phyloP scores from a whole-genome alignment of 2,797 vertebrate genomes.

The Yasuhikotakia modesta region DNA sequence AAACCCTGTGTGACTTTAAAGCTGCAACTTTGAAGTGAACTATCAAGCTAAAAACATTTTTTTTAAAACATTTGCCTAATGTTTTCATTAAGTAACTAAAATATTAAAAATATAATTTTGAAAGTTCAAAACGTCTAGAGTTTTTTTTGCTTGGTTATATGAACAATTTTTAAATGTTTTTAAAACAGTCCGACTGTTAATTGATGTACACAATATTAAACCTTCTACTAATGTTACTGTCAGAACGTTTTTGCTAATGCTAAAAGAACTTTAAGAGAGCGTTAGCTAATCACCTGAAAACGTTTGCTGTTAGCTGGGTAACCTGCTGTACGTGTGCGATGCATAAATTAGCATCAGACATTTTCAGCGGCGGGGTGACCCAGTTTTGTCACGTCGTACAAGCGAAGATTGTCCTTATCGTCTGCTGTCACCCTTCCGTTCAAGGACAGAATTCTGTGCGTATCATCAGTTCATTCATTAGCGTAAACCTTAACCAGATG shows the following conservation, averaged over 20 bases:
- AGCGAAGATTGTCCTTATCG: constrained; percentile 14
- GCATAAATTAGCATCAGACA: constrained; percentile 33
- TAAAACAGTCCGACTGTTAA: too few species aligned
- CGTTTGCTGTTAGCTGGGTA: not conserved
- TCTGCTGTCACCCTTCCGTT: not conserved
- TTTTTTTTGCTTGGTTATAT: too few species aligned
- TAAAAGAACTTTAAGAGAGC: too few species aligned
- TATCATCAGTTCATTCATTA: constrained; percentile 26
- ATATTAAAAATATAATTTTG: too few species aligned
- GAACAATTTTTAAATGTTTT: too few species aligned
- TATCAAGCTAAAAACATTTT: not conserved
- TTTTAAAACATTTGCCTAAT: too few species aligned
- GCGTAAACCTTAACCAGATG: not conserved
- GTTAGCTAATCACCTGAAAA: too few species aligned
- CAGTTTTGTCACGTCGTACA: constrained; percentile 25
- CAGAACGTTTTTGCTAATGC: too few species aligned
- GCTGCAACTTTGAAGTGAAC: constrained; percentile 21
- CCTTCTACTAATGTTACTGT: too few species aligned
- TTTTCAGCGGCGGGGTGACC: constrained; percentile 25
- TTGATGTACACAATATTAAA: too few species aligned
- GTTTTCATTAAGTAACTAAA: too few species aligned
- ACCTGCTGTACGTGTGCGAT: constrained; percentile 31
- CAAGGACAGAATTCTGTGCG: not conserved
- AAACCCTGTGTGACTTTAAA: constrained; percentile 1
- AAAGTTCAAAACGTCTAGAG: too few species aligned